Conservation (phyloP, 64 coral and sea anemone genomes). For the Montipora cactus region DNA sequence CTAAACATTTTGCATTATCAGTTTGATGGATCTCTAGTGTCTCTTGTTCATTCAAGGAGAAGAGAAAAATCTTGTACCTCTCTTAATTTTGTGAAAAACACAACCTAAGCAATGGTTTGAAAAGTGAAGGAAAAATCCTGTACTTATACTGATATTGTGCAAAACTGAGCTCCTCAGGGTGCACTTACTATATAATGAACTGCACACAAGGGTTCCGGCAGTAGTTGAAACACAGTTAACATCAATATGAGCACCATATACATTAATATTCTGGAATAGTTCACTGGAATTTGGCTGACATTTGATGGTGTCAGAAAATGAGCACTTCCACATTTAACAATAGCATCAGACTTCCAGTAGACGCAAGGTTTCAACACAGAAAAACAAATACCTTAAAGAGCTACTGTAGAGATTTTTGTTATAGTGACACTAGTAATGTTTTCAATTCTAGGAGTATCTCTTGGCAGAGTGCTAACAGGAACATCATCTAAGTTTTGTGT, state of each 20-base stretch:
- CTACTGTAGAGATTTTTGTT: slow-evolving; percentile 16
- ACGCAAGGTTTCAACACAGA: not conserved
- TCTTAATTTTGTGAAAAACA: slow-evolving; percentile 48
- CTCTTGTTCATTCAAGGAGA: slow-evolving; percentile 37
- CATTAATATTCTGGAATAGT: not conserved
- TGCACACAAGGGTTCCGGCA: not conserved
- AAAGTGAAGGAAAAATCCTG: slow-evolving; percentile 24
- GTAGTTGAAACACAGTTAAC: not conserved
- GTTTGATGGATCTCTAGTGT: not conserved
- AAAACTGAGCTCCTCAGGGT: not conserved
- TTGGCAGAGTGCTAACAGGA: not conserved
- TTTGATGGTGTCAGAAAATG: not conserved
- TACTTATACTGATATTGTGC: not conserved
- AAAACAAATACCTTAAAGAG: slow-evolving; percentile 47
- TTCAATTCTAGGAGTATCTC: no score
- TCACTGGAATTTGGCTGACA: not conserved
- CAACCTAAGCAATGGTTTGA: slow-evolving; percentile 8
- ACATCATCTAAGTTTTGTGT: not conserved
- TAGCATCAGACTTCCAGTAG: not conserved
- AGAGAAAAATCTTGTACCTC: slow-evolving; percentile 55
- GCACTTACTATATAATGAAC: slow-evolving; percentile 9
- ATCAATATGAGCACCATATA: slow-evolving; percentile 26
- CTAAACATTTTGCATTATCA: slow-evolving; percentile 47
- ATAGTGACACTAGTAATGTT: not conserved
- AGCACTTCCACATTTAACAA: not conserved